Percentiles rank a stretch among this genome's conserved stretches.
These are phyloP conservation scores for Nasonia longicornis DNA, from an alignment of 1,140 invertebrate genomes.

Conservation along the genomic window DNA sequence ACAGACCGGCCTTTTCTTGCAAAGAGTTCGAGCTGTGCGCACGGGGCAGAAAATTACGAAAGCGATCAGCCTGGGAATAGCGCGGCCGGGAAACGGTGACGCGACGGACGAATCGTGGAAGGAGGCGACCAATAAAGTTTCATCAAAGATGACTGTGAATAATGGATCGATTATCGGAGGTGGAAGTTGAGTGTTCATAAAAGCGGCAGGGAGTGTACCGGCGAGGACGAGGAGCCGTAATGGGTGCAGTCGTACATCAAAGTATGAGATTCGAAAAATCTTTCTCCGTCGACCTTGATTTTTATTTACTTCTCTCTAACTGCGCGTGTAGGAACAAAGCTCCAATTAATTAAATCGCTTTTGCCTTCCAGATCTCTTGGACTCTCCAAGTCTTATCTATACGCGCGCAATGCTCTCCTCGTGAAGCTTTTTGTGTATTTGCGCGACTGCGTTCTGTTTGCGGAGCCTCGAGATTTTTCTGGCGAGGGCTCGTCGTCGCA, in stretches of 20 bases:
- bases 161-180: conserved; percentile 37
- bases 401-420: background rate
- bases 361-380: background rate
- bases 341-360: background rate
- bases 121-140: conserved; percentile 31
- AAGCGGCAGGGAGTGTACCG: no score
- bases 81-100: background rate
- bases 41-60: background rate
- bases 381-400: background rate
- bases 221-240: background rate
- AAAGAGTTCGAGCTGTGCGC: no score
- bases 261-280: background rate
- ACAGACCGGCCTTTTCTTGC: no score
- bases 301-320: background rate
- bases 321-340: background rate
- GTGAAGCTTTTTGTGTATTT: background rate
- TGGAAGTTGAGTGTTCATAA: background rate
- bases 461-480: background rate
- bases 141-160: conserved; percentile 53
- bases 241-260: background rate
- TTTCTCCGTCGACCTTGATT: background rate
- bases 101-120: conserved; percentile 41
- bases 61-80: background rate
- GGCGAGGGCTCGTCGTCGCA: background rate
- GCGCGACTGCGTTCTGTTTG: background rate